Percentiles rank a stretch among this genome's conserved stretches.
Evolutionary conservation across 2,888 invertebrate species (phyloP).

Genomic region (Pammene aurita): DNA sequence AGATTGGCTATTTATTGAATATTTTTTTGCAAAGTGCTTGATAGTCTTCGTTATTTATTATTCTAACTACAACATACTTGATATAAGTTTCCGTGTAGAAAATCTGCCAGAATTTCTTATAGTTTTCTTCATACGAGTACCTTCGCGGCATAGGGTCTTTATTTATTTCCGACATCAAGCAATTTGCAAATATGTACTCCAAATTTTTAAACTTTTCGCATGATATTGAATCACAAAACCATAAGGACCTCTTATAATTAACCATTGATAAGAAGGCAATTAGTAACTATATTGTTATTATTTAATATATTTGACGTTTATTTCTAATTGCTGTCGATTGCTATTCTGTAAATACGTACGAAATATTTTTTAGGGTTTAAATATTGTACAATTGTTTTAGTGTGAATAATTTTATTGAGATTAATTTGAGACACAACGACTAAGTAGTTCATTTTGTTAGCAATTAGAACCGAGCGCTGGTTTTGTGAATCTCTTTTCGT

Average conservation of each 20-base stretch:
- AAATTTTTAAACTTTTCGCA: constrained; percentile 54
- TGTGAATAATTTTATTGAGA: constrained; percentile 81
- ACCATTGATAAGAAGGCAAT: constrained; percentile 84
- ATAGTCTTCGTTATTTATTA: constrained; percentile 45
- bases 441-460: constrained; percentile 55
- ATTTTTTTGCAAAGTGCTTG: constrained; percentile 63
- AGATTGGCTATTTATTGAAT: constrained; percentile 57
- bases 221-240: constrained; percentile 79
- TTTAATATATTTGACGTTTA: constrained; percentile 84
- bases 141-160: constrained; percentile 8
- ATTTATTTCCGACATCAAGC: constrained; percentile 54
- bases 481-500: constrained; percentile 66
- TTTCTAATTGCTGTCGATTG: constrained; percentile 80
- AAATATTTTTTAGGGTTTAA: constrained; percentile 78
- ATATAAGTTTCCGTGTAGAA: constrained; percentile 30
- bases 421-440: constrained; percentile 73
- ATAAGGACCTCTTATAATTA: constrained; percentile 84
- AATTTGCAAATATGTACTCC: constrained; percentile 61
- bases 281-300: constrained; percentile 83
- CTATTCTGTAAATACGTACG: constrained; percentile 81
- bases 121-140: constrained; percentile 10
- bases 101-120: constrained; percentile 24
- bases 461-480: constrained; percentile 66
- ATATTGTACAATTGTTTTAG: constrained; percentile 82
- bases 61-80: constrained; percentile 24